Percentiles rank a stretch among this genome's conserved stretches.
Evolutionary conservation across 2,797 vertebrate genomes (phyloP).

Genomic region (Ptychadena robeensis): DNA sequence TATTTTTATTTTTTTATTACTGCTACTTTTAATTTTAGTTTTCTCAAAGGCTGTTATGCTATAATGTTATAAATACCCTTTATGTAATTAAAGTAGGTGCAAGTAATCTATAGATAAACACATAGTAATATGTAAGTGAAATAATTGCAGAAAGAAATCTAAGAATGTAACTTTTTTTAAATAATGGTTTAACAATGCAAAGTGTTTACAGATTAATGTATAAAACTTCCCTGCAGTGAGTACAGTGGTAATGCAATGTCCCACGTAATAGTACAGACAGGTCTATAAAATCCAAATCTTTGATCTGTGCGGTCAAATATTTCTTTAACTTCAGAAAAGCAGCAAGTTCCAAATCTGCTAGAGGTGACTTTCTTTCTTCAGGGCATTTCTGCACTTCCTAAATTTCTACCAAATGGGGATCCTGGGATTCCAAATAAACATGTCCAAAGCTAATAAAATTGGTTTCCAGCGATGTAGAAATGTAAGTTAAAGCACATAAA

Average conservation of each 20-base stretch:
- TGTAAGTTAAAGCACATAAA: conserved; percentile 47
- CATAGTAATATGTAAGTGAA: not conserved
- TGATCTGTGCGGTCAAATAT: conserved; percentile 69
- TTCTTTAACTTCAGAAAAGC: conserved; percentile 63
- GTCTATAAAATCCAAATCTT: conserved; percentile 75
- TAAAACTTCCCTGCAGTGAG: not conserved
- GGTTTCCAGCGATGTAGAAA: conserved; percentile 59
- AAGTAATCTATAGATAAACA: not conserved
- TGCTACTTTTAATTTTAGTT: not conserved
- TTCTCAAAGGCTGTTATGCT: too few species aligned
- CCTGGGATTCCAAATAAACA: conserved; percentile 73
- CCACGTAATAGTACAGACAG: conserved; percentile 69
- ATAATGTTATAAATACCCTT: too few species aligned
- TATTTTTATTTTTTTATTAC: too few species aligned
- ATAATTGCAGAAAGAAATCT: not conserved
- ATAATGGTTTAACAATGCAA: not conserved
- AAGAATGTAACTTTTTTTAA: not conserved
- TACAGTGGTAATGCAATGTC: conserved; percentile 59
- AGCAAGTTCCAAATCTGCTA: conserved; percentile 71
- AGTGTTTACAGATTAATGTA: not conserved
- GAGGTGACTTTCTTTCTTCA: conserved; percentile 69
- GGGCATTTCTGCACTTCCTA: conserved; percentile 69
- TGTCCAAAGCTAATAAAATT: conserved; percentile 71
- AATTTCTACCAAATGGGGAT: conserved; percentile 72
- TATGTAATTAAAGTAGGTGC: too few species aligned